Evolutionary conservation across 2,888 invertebrate species (phyloP), one percentile per base, ranked within the genome.

Genomic region (Drosophila robusta): DNA sequence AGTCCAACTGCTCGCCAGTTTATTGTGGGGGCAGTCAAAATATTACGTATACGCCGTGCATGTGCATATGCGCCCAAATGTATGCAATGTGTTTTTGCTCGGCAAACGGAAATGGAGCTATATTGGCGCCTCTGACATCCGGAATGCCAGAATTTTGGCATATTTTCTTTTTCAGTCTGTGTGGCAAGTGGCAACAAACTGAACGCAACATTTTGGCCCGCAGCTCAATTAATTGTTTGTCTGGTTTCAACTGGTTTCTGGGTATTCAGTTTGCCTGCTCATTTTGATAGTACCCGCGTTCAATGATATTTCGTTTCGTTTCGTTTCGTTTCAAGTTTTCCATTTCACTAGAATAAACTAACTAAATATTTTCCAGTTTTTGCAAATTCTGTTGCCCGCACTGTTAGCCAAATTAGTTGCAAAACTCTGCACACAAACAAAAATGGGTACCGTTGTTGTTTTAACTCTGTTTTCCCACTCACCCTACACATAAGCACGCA

Each of bases 21-120:
- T 74, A 61, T 49, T 77, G 65, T 62, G 52, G 38, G 12, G 41
- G 52, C 54, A 55, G 45, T 36, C 45, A n/a, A 74, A 70, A 82
- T 77, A 71, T 70, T 58, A 70, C 75, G 70, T 78, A 83, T 80
- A 64, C 80, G 75, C 50, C 55, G 34, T 45, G 55, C 1, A 51
- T 62, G 42, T 65, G 70, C 57, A 79, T 68, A 44, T 61, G 65
- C 57, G 54, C 6, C 38, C 29, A 41, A 52, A 46, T 73, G 47
- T 69, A 54, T 67, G 61, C 63, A 74, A 62, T 57, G 52, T 32
- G 47, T 41, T 45, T 51, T 41, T 22, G 18, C 7, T n/a, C 32
- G 22, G 49, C 55, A 54, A 61, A 50, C 66, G 61, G 58, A 75
- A 71, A 68, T 67, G 51, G 61, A 56, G 57, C 54, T 70, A 45